phyloP scores from a whole-genome alignment of 2,888 invertebrate species.

The Troides helena region DNA sequence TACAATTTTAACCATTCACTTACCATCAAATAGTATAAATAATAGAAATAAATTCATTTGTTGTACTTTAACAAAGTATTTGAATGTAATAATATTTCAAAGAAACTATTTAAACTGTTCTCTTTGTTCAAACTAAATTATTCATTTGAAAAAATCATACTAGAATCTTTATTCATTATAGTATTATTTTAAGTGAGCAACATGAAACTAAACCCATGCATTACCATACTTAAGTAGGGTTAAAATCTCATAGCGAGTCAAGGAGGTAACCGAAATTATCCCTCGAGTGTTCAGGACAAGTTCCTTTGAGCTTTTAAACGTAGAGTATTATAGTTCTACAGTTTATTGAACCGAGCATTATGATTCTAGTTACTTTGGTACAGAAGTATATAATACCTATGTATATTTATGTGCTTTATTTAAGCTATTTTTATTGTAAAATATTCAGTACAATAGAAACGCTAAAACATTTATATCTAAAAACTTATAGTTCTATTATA shows the following conservation, averaged over 20 bases:
- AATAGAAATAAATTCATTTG: too few species aligned
- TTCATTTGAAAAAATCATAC: background rate
- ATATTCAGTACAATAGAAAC: too few species aligned
- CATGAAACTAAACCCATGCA: slow-evolving; percentile 2
- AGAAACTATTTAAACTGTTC: background rate
- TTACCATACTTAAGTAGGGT: slow-evolving; percentile 21
- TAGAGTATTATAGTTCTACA: slow-evolving; percentile 31
- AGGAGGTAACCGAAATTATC: slow-evolving; percentile 34
- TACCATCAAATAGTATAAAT: background rate
- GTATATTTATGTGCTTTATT: too few species aligned
- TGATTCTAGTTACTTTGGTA: slow-evolving; percentile 1
- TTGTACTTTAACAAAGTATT: too few species aligned
- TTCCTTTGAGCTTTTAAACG: slow-evolving; percentile 38
- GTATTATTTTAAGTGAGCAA: background rate
- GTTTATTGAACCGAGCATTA: slow-evolving; percentile 14
- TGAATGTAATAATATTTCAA: background rate
- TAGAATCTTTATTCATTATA: background rate
- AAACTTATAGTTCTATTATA: background rate
- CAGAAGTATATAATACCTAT: background rate
- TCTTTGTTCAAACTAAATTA: background rate
- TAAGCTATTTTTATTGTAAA: too few species aligned
- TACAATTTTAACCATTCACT: slow-evolving; percentile 24
- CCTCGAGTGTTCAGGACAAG: slow-evolving; percentile 40
- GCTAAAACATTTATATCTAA: background rate
- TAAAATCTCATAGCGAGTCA: slow-evolving; percentile 23